Evolutionary conservation across 2,113 vertebrate species (phyloP), one percentile per base, ranked within the genome.

Genomic region (Gasterosteus nipponicus): DNA sequence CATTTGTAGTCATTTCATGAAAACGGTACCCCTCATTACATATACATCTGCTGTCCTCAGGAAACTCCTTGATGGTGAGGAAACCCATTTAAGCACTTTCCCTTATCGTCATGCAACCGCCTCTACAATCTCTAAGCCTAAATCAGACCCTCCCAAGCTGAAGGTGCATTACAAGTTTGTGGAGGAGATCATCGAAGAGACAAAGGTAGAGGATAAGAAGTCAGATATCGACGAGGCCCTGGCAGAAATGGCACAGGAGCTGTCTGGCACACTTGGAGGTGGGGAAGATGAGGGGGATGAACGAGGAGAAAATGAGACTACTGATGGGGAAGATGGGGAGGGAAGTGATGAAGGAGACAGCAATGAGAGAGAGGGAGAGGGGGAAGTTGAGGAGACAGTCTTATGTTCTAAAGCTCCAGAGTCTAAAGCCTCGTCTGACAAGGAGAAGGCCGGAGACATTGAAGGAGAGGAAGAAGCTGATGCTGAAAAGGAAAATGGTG

Each of bases 91-190:
- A 84, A 96, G 95, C 93, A 95, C 96, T 79, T 98, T 95, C 77
- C 95, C 96, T 39, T 96, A 97, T 77, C 96, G 96, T 46, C 97
- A 95, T 84, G 86, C 94, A 5, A 91, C 95, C 69, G 87, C 94
- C 62, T 87, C 90, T 80, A 98, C 97, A 93, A 95, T 95, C 69
- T 94, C 96, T 73, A 97, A 97, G 86, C 81, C 95, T 14, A 98
- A 97, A 84, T 93, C 94, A 0, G 97, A 97, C 41, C 84, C 92
- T 0, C 93, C 97, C 75, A 98, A 96, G 85, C 91, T 99, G 60
- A 99, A 97, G 92, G 97, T 99, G 41, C 97, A 99, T 67, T 97
- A 99, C 91, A 99, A 99, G 88, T 99, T 99, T 88, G 98, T 99
- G 19, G 98, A 99, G 79, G 98, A 99, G 89, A 98, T 98, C 90